Evolutionary conservation across 2,888 invertebrate genomes (phyloP).

Genomic region (Cephus pygmeus): DNA sequence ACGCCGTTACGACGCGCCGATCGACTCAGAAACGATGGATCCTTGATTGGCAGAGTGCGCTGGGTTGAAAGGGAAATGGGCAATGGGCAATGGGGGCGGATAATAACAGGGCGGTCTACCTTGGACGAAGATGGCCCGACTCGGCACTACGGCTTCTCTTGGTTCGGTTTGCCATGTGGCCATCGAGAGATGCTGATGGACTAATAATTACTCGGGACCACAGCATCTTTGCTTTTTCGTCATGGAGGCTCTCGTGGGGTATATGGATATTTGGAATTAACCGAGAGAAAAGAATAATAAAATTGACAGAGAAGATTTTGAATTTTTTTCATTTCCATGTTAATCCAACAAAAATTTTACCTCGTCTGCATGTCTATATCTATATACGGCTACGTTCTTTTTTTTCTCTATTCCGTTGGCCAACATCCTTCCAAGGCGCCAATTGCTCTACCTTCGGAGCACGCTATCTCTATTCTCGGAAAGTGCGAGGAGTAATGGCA

Average conservation of each 20-base stretch:
- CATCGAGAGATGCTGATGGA: slow-evolving; percentile 59
- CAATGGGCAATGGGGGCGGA: slow-evolving; percentile 58
- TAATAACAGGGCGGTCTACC: slow-evolving; percentile 63
- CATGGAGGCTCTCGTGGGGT: not conserved
- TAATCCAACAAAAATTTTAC: not conserved
- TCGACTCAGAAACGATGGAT: slow-evolving; percentile 60
- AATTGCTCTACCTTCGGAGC: not conserved
- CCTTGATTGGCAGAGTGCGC: slow-evolving; percentile 59
- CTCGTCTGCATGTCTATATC: not conserved
- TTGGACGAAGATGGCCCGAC: slow-evolving; percentile 46
- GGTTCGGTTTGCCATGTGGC: slow-evolving; percentile 58
- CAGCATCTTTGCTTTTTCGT: not conserved
- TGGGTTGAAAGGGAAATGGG: slow-evolving; percentile 62
- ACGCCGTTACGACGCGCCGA: slow-evolving; percentile 32
- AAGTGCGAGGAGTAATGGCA: not conserved
- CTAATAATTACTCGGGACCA: slow-evolving; percentile 60
- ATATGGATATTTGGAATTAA: not conserved
- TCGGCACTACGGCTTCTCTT: slow-evolving; percentile 22
- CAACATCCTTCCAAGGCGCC: not conserved
- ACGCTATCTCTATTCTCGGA: not conserved
- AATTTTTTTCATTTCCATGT: not conserved
- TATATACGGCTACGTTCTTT: not conserved
- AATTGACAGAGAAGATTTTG: not conserved
- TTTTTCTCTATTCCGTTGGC: not conserved
- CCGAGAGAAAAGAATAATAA: not conserved